Base-by-base conservation (phyloP, 2,797 vertebrate genomes). In the Neoniphon sammara region DNA sequence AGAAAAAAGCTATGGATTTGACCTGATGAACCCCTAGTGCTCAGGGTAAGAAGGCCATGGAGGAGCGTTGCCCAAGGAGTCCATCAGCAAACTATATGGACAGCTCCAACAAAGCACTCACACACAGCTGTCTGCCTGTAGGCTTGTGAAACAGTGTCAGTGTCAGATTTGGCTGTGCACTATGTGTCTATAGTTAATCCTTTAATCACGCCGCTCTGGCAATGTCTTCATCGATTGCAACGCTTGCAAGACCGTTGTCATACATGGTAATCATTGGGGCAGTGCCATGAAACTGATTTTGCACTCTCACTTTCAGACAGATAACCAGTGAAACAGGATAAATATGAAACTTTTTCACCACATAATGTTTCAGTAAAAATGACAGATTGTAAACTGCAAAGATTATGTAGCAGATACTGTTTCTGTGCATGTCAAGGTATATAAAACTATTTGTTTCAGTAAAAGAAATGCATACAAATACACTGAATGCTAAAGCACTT, bases 51-150 rank as follows among this genome's bases (percentile, higher is more conserved):
- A 72, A 59, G 67, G 64, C 10, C 25, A 50, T 60, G 53, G 61
- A 74, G 52, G 56, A 71, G 56, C 52, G 30, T 39, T 9, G 36
- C 60, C 77, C 50, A 55, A 50, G 66, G 80, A 80, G 9, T 71
- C 75, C 46, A 67, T 64, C 49, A 59, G 7, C 23, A 42, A 12
- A 23, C 44, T 36, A 12, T 18, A 30, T 20, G 15, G 31, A 54
- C 31, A 56, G 36, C 39, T 54, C 17, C 34, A 42, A 67, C 52
- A 75, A 61, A 73, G 36, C 55, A 52, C 67, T 75, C 46, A 7
- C 61, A 76, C 44, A 75, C 82, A 84, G 75, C 83, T 87, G 82
- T 81, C 53, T 64, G 76, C 72, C 82, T 77, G 42, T 31, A 70
- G 78, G 70, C 65, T 60, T 34, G n/a, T 70, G 55, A 74, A 60